phyloP scores from a whole-genome alignment of 2,888 invertebrate genomes.

The Athalia rosae region DNA sequence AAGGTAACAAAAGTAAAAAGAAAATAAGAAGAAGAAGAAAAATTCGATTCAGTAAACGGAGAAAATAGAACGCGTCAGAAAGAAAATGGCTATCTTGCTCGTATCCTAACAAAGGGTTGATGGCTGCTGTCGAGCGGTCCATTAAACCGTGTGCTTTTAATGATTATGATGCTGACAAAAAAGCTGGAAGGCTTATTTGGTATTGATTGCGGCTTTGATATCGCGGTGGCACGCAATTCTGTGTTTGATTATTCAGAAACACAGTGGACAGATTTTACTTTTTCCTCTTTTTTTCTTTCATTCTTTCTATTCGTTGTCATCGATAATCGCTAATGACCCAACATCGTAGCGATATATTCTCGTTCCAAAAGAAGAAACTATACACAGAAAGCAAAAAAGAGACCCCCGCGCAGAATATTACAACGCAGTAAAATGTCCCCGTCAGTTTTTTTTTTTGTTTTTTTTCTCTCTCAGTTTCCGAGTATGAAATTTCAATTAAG shows the following conservation, averaged over 20 bases:
- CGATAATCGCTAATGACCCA: too few relatives aligned
- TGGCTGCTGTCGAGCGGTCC: conserved; percentile 20
- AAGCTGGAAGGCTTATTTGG: conserved; percentile 18
- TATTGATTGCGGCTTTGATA: conserved; percentile 27
- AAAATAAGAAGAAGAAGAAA: neutral
- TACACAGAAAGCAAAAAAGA: too few relatives aligned
- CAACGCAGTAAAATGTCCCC: too few relatives aligned
- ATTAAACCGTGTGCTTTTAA: conserved; percentile 31
- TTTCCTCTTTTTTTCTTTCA: neutral
- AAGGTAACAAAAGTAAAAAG: too few relatives aligned
- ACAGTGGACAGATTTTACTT: neutral
- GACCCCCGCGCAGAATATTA: too few relatives aligned
- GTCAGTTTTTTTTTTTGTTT: too few relatives aligned
- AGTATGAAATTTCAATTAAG: neutral
- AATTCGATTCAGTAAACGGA: neutral
- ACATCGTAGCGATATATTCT: too few relatives aligned
- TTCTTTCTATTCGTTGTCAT: neutral
- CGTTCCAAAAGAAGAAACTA: too few relatives aligned
- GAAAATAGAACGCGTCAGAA: too few relatives aligned
- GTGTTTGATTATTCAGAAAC: too few relatives aligned
- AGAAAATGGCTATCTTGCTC: too few relatives aligned
- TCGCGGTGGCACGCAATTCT: neutral
- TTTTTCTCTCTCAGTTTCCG: too few relatives aligned
- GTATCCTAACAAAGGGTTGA: conserved; percentile 19
- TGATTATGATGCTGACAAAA: conserved; percentile 26